phyloP scores from a whole-genome alignment of 2,797 vertebrate species.

The Phalanger gymnotis region DNA sequence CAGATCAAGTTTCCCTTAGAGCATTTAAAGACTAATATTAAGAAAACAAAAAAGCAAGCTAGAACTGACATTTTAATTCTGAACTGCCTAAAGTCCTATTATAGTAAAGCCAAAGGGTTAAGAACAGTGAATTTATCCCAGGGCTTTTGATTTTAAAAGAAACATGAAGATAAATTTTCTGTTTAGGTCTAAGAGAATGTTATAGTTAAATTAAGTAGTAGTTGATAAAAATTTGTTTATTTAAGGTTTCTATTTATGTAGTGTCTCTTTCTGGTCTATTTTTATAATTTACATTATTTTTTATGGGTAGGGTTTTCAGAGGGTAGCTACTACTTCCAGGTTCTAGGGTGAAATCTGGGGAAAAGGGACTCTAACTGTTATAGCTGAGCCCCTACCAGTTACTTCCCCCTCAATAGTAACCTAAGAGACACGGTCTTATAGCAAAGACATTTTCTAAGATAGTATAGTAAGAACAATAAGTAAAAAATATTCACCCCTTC shows the following conservation, averaged over 20 bases:
- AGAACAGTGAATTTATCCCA: not conserved
- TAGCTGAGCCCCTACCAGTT: not conserved
- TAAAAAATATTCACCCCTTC: not conserved
- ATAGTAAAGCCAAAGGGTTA: not conserved
- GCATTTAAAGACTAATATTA: not conserved
- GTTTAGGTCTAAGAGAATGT: not conserved
- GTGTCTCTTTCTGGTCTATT: not conserved
- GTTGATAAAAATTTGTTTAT: constrained; percentile 54
- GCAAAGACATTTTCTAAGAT: not conserved
- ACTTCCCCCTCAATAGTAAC: not conserved
- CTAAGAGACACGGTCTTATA: not conserved
- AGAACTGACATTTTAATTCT: not conserved
- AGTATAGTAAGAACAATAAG: not conserved
- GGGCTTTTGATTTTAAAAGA: not conserved
- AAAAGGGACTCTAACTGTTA: not conserved
- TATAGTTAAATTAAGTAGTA: constrained; percentile 9
- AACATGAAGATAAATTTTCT: not conserved
- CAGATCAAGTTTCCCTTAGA: not conserved
- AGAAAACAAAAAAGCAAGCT: not conserved
- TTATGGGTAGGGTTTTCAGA: not conserved
- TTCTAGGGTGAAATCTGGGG: not conserved
- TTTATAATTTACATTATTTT: not conserved
- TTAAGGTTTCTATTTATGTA: not conserved
- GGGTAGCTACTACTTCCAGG: not conserved
- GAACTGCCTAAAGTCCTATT: not conserved